A percentile compares a stretch with the other conserved stretches of the same genome.
Evolutionary conservation across 2,797 vertebrate species (phyloP).

Genomic region (Knipowitschia caucasica): DNA sequence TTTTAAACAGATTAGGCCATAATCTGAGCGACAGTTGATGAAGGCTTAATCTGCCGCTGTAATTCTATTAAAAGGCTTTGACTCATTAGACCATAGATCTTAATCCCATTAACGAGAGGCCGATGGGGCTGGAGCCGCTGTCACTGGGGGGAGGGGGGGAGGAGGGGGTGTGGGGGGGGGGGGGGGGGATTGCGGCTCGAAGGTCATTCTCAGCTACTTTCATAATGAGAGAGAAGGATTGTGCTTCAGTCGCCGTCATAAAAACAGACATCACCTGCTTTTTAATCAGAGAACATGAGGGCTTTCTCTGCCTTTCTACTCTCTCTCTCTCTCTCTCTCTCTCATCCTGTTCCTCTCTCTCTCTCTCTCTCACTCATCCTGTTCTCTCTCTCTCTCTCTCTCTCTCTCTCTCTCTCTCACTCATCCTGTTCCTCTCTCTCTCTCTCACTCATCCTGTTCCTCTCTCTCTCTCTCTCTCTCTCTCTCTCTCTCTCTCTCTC

Average conservation of each 20-base stretch:
- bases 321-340: background rate
- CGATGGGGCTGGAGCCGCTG: constrained; percentile 46
- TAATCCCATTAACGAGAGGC: constrained; percentile 74
- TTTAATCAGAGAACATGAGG: constrained; percentile 70
- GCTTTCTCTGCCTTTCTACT: constrained; percentile 47
- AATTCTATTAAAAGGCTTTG: constrained; percentile 74
- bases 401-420: background rate
- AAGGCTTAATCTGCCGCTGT: constrained; percentile 69
- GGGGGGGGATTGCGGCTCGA: constrained; percentile 47
- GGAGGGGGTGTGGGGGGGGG: constrained; percentile 39
- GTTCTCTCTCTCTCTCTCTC: background rate
- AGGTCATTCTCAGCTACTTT: constrained; percentile 71
- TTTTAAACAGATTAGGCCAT: constrained; percentile 60
- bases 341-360: background rate
- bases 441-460: no score
- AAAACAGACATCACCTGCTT: constrained; percentile 63
- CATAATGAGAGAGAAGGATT: constrained; percentile 70
- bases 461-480: background rate
- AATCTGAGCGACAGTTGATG: constrained; percentile 72
- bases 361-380: background rate
- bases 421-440: background rate
- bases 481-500: background rate
- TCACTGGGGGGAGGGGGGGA: constrained; percentile 50
- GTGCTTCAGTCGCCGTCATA: constrained; percentile 69
- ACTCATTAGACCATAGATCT: constrained; percentile 78